Evolutionary conservation across 2,797 vertebrate species (phyloP), one percentile per base, ranked within the genome.

Genomic region (Trematomus bernacchii): DNA sequence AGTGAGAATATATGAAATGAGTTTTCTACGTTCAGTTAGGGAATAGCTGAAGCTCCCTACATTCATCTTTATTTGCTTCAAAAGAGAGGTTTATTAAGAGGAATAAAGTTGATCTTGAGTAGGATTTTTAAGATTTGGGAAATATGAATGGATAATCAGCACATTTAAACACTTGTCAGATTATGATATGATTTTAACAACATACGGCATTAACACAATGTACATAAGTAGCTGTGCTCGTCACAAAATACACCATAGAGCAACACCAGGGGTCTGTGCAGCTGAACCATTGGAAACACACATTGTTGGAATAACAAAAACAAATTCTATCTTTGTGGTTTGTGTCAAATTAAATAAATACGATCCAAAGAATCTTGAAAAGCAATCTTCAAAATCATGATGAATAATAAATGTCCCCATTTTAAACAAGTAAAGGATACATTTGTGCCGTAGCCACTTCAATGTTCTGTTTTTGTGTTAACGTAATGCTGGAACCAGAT

Each of bases 201-300:
- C 63, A 71, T 40, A 55, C 65, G 77, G 66, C 64, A 51, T 48
- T 74, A 55, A 51, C 6, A 66, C 54, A 73, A 46, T 52, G 37
- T 62, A 72, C 58, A 83, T 60, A 53, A 54, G 43, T 66, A 40
- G 62, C 58, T 85, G 78, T 77, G 79, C 74, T 79, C 63, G 43
- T 84, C 50, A 74, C n/a, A 52, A n/a, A 79, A 84, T 50, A 71
- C 68, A 73, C 23, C 76, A 42, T 16, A 12, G 65, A 68, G 51
- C 44, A 64, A 78, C 6, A 66, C 14, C 40, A 42, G 52, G 53
- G 12, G 40, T 74, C 69, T 54, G 60, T 62, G 68, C 68, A 59
- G 12, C 1, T 30, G 0, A 30, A 66, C 48, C 19, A 54, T 60
- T 68, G 51, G 6, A 21, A 10, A 66, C 65, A 48, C 65, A 48